These are phyloP conservation scores for Drepanosiphum platanoidis DNA, from an alignment of 2,888 invertebrate genomes.

Conservation along the genomic window DNA sequence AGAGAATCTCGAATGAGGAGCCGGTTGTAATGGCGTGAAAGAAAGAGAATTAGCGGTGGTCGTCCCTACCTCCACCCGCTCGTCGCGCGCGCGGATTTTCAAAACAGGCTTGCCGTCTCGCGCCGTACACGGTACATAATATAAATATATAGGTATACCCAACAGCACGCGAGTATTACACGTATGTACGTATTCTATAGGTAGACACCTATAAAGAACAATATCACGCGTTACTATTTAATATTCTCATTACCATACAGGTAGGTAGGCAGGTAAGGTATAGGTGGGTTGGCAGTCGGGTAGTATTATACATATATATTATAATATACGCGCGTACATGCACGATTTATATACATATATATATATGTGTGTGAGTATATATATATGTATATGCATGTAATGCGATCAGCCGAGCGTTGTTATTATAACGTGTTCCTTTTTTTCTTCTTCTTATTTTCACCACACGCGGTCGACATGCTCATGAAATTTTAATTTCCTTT, in stretches of 20 bases:
- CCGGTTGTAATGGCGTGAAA: not conserved
- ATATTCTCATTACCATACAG: not conserved
- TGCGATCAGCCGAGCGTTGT: not conserved
- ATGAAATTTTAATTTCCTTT: not conserved
- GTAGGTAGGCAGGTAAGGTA: not conserved
- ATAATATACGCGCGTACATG: not conserved
- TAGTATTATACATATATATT: not conserved
- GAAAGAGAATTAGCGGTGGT: slow-evolving; percentile 14
- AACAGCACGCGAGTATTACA: no score
- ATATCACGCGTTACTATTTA: not conserved
- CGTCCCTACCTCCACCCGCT: not conserved
- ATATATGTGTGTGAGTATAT: not conserved
- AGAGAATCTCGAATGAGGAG: not conserved
- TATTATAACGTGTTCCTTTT: not conserved
- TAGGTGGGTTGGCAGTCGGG: no score
- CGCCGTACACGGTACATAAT: not conserved
- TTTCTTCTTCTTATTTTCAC: not conserved
- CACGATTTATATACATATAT: not conserved
- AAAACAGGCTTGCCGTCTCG: not conserved
- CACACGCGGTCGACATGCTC: not conserved
- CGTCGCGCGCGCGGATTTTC: not conserved
- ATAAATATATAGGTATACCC: not conserved
- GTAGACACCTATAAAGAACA: not conserved
- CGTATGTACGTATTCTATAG: no score
- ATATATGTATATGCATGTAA: not conserved